phyloP scores from a whole-genome alignment of 2,888 invertebrate species.

The Patella ulyssiponensis region DNA sequence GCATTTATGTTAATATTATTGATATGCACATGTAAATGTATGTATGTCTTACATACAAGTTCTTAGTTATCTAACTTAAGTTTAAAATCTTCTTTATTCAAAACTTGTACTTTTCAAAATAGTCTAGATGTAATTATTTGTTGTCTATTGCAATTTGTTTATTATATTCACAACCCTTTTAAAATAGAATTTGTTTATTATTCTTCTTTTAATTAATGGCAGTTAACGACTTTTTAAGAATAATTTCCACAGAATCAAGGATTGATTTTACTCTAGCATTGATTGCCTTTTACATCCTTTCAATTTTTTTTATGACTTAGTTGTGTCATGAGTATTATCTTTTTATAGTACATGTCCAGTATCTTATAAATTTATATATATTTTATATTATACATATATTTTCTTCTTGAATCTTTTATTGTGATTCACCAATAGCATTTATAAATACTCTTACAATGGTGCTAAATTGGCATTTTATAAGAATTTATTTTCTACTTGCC shows the following conservation, averaged over 20 bases:
- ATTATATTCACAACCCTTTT: no score
- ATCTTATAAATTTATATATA: not conserved
- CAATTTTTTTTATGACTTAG: not conserved
- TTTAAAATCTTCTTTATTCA: no score
- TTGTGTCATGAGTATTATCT: not conserved
- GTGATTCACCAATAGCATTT: conserved; percentile 9
- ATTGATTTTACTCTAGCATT: not conserved
- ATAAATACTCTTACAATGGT: conserved; percentile 7
- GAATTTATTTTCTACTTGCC: conserved; percentile 1
- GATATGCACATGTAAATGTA: no score
- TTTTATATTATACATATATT: not conserved
- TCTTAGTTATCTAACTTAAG: no score
- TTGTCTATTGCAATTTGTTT: no score
- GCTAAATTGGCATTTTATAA: conserved; percentile 8
- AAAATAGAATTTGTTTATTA: no score
- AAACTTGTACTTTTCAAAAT: no score
- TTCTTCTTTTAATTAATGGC: no score
- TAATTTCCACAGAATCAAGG: not conserved
- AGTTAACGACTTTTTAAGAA: not conserved
- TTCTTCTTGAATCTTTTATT: not conserved
- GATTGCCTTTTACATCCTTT: not conserved
- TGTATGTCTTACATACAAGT: no score
- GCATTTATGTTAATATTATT: no score
- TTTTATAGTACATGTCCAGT: not conserved
- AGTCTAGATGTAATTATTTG: no score